Percentiles rank a stretch among this genome's conserved stretches.
phyloP scores from a whole-genome alignment of 2,888 invertebrate species.

The Pollenia griseotomentosa region DNA sequence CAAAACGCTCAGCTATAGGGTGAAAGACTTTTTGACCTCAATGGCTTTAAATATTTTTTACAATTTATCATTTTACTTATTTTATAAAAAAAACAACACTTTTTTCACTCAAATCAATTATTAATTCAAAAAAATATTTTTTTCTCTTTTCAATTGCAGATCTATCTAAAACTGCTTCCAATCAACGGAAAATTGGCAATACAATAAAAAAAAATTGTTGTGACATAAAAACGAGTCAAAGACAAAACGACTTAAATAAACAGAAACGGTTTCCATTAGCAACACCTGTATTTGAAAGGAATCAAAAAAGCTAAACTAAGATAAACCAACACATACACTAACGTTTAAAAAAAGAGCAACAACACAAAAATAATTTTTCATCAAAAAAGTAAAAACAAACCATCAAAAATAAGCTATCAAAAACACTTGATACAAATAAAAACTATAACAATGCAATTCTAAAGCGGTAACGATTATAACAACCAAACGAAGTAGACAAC shows the following conservation, averaged over 20 bases:
- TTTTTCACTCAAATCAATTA: not conserved
- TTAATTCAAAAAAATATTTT: not conserved
- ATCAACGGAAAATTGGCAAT: constrained; percentile 38
- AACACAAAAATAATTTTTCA: not conserved
- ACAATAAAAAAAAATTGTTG: constrained; percentile 36
- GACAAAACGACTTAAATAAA: constrained; percentile 12
- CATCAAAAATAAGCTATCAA: constrained; percentile 31
- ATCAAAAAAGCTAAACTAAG: constrained; percentile 7
- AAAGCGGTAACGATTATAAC: constrained; percentile 9
- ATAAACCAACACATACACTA: constrained; percentile 21
- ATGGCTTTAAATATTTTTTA: not conserved
- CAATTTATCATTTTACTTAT: not conserved
- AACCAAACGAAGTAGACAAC: constrained; percentile 1
- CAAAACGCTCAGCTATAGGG: too few species aligned
- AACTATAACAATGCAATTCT: constrained; percentile 25
- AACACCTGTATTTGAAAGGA: constrained; percentile 60
- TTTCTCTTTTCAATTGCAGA: constrained; percentile 39
- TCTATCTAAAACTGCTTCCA: constrained; percentile 23
- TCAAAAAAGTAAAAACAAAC: constrained; percentile 5
- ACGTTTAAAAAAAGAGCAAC: constrained; percentile 11
- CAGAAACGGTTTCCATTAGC: not conserved
- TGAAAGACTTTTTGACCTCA: too few species aligned
- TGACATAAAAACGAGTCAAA: constrained; percentile 14
- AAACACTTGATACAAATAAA: constrained; percentile 61
- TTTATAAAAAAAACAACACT: too few species aligned